These are phyloP conservation scores for Pao palembangensis DNA, from an alignment of 2,113 vertebrate species.

Conservation along the genomic window DNA sequence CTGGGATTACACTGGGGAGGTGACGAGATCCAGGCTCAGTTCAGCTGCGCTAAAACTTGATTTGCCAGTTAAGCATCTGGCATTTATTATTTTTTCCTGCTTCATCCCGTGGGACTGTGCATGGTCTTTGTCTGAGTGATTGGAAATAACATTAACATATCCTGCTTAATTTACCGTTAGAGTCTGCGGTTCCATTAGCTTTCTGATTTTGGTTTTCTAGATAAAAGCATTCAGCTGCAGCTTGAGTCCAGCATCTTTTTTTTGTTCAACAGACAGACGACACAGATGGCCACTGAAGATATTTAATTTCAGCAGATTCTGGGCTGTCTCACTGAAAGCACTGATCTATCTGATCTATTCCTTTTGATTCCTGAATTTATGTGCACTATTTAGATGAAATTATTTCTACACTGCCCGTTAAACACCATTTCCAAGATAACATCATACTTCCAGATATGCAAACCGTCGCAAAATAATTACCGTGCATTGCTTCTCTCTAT, in stretches of 20 bases:
- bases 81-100: neutral
- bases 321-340: neutral
- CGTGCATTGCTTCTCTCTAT: too few relatives aligned
- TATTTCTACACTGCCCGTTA: too few relatives aligned
- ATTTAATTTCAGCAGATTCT: slow-evolving; percentile 6
- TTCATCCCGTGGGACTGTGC: slow-evolving; percentile 9
- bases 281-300: neutral
- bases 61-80: slow-evolving; percentile 28
- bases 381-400: too few relatives aligned
- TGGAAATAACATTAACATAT: slow-evolving; percentile 13
- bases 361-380: too few relatives aligned
- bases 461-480: too few relatives aligned
- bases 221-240: slow-evolving; percentile 4
- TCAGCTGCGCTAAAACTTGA: slow-evolving; percentile 29
- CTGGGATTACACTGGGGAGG: slow-evolving; percentile 29
- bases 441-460: too few relatives aligned
- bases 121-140: slow-evolving; percentile 6
- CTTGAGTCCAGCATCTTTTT: neutral
- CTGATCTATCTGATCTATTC: neutral
- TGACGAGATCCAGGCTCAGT: slow-evolving; percentile 43
- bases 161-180: neutral
- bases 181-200: slow-evolving; percentile 8
- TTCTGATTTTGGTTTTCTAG: neutral
- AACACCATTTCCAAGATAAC: too few relatives aligned
- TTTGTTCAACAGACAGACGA: neutral